These are phyloP conservation scores for Sebastes goodei DNA, from an alignment of 2,797 vertebrate genomes.

Conservation along the genomic window DNA sequence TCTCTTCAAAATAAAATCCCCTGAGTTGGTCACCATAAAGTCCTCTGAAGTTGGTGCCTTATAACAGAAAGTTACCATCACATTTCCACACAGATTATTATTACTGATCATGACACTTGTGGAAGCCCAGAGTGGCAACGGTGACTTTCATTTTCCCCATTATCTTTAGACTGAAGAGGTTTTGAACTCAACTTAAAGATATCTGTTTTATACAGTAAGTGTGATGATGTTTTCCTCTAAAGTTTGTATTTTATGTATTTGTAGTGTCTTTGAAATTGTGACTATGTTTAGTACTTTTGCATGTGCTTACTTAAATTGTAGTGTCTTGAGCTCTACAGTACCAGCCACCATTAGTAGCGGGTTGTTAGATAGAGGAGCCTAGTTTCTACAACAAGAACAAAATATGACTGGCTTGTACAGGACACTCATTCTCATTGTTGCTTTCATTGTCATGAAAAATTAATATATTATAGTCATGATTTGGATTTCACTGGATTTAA, in stretches of 20 bases:
- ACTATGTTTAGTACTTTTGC: too few species aligned
- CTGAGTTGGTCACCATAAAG: slow-evolving; percentile 72
- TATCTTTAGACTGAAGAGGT: background rate
- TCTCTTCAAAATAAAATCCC: slow-evolving; percentile 69
- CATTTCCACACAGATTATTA: background rate
- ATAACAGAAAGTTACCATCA: slow-evolving; percentile 12
- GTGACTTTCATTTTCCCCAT: background rate
- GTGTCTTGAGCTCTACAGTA: background rate
- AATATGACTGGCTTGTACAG: background rate
- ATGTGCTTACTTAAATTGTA: too few species aligned
- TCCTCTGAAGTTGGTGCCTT: slow-evolving; percentile 73
- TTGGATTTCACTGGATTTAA: background rate
- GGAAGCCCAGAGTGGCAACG: background rate
- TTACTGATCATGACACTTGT: background rate
- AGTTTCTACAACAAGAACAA: too few species aligned
- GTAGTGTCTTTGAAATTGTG: background rate
- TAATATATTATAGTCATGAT: background rate
- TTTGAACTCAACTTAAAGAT: background rate
- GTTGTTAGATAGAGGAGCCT: too few species aligned
- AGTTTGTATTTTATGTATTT: background rate
- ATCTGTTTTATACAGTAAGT: background rate
- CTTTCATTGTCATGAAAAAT: background rate
- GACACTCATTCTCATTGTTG: background rate
- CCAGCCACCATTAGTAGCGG: background rate
- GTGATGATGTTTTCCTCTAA: background rate